A percentile compares a stretch with the other conserved stretches of the same genome.
phyloP scores from a whole-genome alignment of 2,113 vertebrate species.

The Protobothrops mucrosquamatus region DNA sequence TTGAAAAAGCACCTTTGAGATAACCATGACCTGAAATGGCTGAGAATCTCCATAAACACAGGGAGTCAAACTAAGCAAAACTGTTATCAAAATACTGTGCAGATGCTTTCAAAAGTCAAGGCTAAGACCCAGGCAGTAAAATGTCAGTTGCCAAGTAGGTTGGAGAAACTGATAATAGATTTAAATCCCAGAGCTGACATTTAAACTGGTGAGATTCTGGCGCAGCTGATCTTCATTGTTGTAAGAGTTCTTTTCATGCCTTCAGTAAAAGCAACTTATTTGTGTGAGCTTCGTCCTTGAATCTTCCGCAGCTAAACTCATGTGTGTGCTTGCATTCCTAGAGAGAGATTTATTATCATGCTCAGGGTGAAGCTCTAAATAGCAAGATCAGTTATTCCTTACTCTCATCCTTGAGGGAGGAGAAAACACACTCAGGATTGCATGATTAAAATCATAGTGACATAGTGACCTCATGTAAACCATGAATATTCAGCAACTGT shows the following conservation, averaged over 20 bases:
- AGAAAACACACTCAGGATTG: neutral
- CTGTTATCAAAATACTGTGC: neutral
- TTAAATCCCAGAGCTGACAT: neutral
- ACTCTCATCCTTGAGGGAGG: neutral
- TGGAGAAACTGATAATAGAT: neutral
- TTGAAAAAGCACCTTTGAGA: neutral
- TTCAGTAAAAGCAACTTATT: neutral
- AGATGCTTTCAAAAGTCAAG: neutral
- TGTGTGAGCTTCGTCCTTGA: neutral
- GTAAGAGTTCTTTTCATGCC: neutral
- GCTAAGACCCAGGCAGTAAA: neutral
- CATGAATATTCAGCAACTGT: neutral
- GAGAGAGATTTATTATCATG: neutral
- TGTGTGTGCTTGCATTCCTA: neutral
- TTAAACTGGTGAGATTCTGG: neutral
- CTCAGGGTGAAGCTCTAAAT: neutral
- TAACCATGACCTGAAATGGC: neutral
- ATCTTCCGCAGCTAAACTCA: neutral
- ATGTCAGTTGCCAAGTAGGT: neutral
- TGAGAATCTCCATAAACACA: neutral
- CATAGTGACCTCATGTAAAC: neutral
- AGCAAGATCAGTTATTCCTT: neutral
- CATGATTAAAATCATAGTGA: neutral
- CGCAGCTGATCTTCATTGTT: neutral
- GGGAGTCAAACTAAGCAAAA: neutral